Conservation (phyloP, 2,888 invertebrate species). For the Atethmia centrago region DNA sequence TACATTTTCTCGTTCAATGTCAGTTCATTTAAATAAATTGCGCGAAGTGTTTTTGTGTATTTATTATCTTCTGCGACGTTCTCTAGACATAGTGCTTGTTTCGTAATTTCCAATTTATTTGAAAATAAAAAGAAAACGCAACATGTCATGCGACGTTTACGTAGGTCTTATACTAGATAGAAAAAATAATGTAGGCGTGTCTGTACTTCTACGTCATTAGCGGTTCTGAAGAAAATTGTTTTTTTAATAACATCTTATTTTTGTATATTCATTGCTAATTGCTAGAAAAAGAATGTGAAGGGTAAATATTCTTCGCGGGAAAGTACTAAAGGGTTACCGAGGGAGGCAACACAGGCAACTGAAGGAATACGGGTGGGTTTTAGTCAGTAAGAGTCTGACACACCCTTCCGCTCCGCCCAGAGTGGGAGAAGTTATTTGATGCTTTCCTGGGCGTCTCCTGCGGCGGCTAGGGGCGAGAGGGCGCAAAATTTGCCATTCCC, state of each 20-base stretch:
- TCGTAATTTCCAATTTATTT: slow-evolving; percentile 35
- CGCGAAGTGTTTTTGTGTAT: slow-evolving; percentile 19
- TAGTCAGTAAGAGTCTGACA: no score
- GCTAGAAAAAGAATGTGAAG: no score
- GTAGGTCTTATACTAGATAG: slow-evolving; percentile 6
- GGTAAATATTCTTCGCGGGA: no score
- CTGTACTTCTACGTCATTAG: slow-evolving; percentile 10
- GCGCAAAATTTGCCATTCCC: no score
- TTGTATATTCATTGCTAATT: not conserved
- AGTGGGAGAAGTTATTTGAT: no score
- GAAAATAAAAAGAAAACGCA: slow-evolving; percentile 18
- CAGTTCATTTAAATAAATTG: slow-evolving; percentile 39
- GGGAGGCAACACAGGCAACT: no score
- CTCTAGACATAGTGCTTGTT: slow-evolving; percentile 37
- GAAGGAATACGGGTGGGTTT: no score
- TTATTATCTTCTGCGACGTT: slow-evolving; percentile 28
- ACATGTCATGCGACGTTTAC: slow-evolving; percentile 2
- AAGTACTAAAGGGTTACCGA: no score
- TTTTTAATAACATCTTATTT: not conserved
- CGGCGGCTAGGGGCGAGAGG: no score
- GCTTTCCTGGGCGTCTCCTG: no score
- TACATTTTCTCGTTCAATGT: slow-evolving; percentile 30
- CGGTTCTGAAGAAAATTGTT: not conserved
- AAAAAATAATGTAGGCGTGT: slow-evolving; percentile 16
- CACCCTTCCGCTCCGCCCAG: no score